Evolutionary conservation across 2,113 vertebrate species (phyloP).

Genomic region (Anarrhichthys ocellatus): DNA sequence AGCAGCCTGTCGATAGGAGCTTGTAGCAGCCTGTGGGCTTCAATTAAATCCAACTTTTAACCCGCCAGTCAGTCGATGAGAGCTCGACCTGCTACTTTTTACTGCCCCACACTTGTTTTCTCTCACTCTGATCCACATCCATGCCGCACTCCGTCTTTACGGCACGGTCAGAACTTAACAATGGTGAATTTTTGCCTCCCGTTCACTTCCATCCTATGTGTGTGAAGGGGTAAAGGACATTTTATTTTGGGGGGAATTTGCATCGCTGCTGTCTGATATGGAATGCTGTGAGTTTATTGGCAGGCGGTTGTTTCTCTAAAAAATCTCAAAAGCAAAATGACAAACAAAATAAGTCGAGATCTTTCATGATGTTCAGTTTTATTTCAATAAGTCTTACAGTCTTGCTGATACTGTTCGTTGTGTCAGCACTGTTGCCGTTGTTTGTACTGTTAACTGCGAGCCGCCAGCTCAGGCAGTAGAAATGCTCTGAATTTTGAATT

Average conservation of each 20-base stretch:
- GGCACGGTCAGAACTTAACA: not conserved
- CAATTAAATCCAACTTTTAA: constrained; percentile 70
- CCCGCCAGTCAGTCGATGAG: constrained; percentile 63
- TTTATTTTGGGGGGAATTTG: too few species aligned
- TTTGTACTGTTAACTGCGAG: not conserved
- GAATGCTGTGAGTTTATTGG: too few species aligned
- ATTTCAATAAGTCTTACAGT: too few species aligned
- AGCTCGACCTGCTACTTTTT: constrained; percentile 55
- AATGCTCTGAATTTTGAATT: not conserved
- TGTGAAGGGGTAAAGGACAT: too few species aligned
- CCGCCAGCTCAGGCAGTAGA: not conserved
- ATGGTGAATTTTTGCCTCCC: not conserved
- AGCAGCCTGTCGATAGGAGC: constrained; percentile 64
- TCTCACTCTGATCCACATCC: not conserved
- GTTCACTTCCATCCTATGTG: not conserved
- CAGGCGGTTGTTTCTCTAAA: too few species aligned
- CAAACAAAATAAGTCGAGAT: too few species aligned
- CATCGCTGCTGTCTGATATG: too few species aligned
- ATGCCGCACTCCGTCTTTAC: not conserved
- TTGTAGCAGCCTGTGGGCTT: constrained; percentile 68
- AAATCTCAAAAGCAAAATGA: too few species aligned
- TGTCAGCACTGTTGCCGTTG: not conserved
- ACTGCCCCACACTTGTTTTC: constrained; percentile 36
- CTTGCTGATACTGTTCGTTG: not conserved
- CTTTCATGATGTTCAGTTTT: too few species aligned